phyloP scores from a whole-genome alignment of 2,797 vertebrate species.

The Urophycis tenuis region DNA sequence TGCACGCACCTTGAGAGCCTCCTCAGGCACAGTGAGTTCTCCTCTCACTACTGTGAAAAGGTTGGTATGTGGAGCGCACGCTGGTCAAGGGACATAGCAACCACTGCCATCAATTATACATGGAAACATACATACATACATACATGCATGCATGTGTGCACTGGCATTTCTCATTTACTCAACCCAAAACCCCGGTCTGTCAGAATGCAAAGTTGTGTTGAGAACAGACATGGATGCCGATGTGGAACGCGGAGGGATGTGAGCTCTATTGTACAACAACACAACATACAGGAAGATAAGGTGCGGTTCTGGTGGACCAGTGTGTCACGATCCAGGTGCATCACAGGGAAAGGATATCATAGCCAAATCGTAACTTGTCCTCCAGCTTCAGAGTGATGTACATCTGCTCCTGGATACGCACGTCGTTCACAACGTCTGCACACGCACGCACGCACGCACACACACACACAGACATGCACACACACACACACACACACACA shows the following conservation, averaged over 20 bases:
- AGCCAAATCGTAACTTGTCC: conserved; percentile 97
- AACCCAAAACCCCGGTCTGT: not conserved
- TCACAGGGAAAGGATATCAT: conserved; percentile 90
- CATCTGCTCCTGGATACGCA: conserved; percentile 96
- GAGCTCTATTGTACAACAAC: not conserved
- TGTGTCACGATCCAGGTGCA: not conserved
- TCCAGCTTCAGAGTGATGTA: conserved; percentile 96
- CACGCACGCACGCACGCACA: conserved; percentile 34
- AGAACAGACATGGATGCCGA: not conserved
- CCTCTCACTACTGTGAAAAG: conserved; percentile 94
- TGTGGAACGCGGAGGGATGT: not conserved
- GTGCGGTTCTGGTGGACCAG: not conserved
- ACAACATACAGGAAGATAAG: no score
- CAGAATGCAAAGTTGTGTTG: not conserved
- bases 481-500: conserved; percentile 34
- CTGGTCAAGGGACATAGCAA: conserved; percentile 74
- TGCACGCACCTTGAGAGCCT: conserved; percentile 87
- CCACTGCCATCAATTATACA: not conserved
- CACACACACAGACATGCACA: conserved; percentile 44
- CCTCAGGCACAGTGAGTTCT: conserved; percentile 94
- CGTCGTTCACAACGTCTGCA: conserved; percentile 95
- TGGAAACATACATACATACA: not conserved
- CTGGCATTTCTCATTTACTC: not conserved
- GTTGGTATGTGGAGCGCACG: conserved; percentile 85
- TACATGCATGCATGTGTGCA: not conserved